Percentiles rank a stretch among this genome's conserved stretches.
These are phyloP conservation scores for Hozukius guyotensis DNA, from an alignment of 2,797 vertebrate species.

Conservation along the genomic window DNA sequence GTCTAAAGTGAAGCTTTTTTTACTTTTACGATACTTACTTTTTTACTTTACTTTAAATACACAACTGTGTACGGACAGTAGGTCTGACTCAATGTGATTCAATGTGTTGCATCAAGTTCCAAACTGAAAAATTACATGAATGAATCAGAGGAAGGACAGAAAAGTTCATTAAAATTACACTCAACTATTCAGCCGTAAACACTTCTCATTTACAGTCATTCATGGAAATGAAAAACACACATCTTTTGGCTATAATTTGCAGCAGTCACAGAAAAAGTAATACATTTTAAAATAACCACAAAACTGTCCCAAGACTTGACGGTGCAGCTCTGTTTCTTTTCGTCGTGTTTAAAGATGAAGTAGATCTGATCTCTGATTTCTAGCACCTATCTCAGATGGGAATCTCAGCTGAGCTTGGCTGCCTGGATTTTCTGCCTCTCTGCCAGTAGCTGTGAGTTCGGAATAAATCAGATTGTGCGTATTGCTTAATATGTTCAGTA, in stretches of 20 bases:
- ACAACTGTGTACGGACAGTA: not conserved
- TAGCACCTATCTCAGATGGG: constrained; percentile 1
- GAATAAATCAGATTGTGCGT: constrained; percentile 44
- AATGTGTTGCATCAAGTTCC: not conserved
- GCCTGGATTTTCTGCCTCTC: constrained; percentile 13
- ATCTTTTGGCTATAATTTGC: not conserved
- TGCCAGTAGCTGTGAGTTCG: constrained; percentile 14
- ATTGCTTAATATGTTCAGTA: constrained; percentile 13
- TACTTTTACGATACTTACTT: constrained; percentile 30
- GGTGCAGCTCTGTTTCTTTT: constrained; percentile 22
- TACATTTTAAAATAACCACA: not conserved
- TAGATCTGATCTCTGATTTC: constrained; percentile 30
- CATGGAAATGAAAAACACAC: not conserved
- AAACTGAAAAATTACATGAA: not conserved
- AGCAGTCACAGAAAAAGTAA: not conserved
- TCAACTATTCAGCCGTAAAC: not conserved
- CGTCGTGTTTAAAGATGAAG: not conserved
- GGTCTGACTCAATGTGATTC: not conserved
- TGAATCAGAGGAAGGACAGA: not conserved
- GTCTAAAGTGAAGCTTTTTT: constrained; percentile 66
- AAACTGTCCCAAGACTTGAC: not conserved
- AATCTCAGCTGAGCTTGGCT: constrained; percentile 19
- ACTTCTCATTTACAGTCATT: not conserved
- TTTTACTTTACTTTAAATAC: constrained; percentile 32
- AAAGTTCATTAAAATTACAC: not conserved